phyloP scores from a whole-genome alignment of 2,797 vertebrate genomes.

The Gila robusta region DNA sequence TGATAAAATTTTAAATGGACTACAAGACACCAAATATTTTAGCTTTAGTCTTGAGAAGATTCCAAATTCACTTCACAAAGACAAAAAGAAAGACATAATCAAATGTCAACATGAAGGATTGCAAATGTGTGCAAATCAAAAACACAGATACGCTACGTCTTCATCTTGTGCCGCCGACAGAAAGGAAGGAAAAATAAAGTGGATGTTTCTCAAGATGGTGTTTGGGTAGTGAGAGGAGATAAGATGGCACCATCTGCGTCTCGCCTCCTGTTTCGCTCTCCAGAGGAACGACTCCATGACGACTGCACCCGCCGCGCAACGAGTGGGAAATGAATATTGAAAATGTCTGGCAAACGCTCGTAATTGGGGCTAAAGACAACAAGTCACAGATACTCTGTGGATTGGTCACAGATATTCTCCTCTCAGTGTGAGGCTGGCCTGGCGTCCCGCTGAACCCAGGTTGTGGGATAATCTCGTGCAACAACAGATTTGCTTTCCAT shows the following conservation, averaged over 20 bases:
- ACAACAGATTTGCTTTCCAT: conserved; percentile 74
- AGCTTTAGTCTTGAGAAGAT: too few species aligned
- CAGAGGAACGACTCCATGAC: conserved; percentile 43
- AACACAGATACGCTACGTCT: background rate
- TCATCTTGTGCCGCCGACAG: background rate
- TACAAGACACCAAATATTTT: too few species aligned
- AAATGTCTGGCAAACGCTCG: conserved; percentile 16
- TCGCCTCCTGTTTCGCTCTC: conserved; percentile 59
- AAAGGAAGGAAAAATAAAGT: conserved; percentile 38
- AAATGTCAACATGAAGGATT: background rate
- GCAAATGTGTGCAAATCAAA: background rate
- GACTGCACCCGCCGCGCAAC: conserved; percentile 21
- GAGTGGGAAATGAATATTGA: conserved; percentile 44
- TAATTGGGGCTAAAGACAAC: conserved; percentile 49
- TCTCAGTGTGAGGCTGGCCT: conserved; percentile 48
- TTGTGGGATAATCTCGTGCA: conserved; percentile 74
- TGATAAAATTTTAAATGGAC: too few species aligned
- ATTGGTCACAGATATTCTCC: conserved; percentile 41
- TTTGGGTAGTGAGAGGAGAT: conserved; percentile 74
- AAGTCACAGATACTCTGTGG: conserved; percentile 34
- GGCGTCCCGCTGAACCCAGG: conserved; percentile 64
- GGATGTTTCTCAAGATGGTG: conserved; percentile 62
- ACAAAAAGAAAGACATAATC: background rate
- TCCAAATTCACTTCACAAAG: background rate
- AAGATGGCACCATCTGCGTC: conserved; percentile 70